Evolutionary conservation across 2,888 invertebrate genomes (phyloP).

Genomic region (Bimastos eiseni): DNA sequence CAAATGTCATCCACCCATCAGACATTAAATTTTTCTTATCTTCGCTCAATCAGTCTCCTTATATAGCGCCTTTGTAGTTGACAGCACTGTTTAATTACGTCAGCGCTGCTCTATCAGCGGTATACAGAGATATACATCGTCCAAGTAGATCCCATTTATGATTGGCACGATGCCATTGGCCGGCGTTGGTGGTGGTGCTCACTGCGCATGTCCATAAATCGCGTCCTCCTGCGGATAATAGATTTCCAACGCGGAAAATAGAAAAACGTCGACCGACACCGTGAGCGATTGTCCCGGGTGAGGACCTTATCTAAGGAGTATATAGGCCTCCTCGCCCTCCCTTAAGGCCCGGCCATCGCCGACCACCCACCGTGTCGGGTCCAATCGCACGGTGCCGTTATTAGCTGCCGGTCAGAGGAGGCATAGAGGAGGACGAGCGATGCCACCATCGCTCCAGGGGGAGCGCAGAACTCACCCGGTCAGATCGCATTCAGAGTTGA

Average conservation of each 20-base stretch:
- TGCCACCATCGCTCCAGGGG: not conserved
- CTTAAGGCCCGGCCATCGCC: not conserved
- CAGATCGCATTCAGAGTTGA: not conserved
- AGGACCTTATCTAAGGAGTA: not conserved
- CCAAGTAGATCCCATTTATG: not conserved
- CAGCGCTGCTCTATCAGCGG: not conserved
- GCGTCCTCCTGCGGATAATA: constrained; percentile 13
- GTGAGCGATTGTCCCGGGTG: not conserved
- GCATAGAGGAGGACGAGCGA: not conserved
- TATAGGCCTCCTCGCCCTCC: not conserved
- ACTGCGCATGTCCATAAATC: constrained; percentile 7
- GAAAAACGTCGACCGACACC: not conserved
- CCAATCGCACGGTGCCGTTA: not conserved
- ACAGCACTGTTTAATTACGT: not conserved
- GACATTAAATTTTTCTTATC: not conserved
- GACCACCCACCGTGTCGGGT: not conserved
- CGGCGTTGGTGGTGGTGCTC: not conserved
- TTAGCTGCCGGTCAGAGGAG: not conserved
- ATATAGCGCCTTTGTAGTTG: not conserved
- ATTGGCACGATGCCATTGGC: not conserved
- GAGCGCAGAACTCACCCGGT: not conserved
- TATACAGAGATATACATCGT: not conserved
- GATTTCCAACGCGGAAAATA: constrained; percentile 6
- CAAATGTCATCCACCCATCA: not conserved
- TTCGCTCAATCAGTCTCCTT: not conserved